Evolutionary conservation across 1,140 invertebrate species (phyloP).

Genomic region (Brachystomella parvula): DNA sequence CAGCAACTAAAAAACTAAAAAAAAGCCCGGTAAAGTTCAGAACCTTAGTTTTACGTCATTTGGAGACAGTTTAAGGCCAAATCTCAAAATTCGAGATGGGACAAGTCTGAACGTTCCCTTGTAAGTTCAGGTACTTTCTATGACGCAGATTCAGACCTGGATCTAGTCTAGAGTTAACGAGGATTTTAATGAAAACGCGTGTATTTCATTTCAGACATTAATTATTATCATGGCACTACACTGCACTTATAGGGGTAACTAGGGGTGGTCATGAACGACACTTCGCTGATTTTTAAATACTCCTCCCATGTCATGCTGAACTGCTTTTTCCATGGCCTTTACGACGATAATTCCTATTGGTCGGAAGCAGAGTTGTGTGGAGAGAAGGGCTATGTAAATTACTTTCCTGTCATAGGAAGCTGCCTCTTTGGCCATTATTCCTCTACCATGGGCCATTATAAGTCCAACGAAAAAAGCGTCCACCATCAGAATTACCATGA

Average conservation of each 20-base stretch:
- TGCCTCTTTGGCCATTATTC: neutral
- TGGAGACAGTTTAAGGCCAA: too few relatives aligned
- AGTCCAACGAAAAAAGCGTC: neutral
- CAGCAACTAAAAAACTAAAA: too few relatives aligned
- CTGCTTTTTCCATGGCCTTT: neutral
- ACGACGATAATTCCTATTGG: neutral
- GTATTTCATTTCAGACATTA: too few relatives aligned
- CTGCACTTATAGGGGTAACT: neutral
- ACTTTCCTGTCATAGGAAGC: neutral
- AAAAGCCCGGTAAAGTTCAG: too few relatives aligned
- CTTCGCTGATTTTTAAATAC: neutral
- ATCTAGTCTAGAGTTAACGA: too few relatives aligned
- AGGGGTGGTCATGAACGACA: neutral
- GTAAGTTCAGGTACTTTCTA: too few relatives aligned
- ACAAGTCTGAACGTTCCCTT: too few relatives aligned
- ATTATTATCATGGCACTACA: too few relatives aligned
- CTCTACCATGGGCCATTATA: neutral
- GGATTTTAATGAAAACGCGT: too few relatives aligned
- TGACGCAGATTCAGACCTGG: too few relatives aligned
- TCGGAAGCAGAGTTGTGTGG: neutral
- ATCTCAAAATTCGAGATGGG: too few relatives aligned
- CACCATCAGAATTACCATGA: neutral
- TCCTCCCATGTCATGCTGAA: neutral
- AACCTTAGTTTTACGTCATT: too few relatives aligned
- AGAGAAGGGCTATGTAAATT: neutral